Conservation (phyloP, 1,140 invertebrate species). For the Rhyzopertha dominica region DNA sequence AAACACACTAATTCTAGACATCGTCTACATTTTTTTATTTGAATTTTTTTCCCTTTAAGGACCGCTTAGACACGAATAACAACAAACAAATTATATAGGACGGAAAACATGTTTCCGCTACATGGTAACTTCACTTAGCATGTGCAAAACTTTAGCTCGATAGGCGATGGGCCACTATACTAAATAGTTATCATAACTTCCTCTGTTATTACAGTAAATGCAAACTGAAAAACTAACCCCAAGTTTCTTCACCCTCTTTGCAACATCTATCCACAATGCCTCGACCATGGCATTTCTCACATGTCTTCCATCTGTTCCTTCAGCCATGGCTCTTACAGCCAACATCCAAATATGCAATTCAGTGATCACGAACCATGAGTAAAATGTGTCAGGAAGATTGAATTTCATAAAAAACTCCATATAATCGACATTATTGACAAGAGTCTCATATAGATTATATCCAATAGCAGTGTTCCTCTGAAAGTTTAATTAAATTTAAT, state of each 20-base stretch:
- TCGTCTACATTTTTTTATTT: too few species aligned
- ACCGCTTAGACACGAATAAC: too few species aligned
- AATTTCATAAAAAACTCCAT: constrained; percentile 59
- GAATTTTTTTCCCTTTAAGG: too few species aligned
- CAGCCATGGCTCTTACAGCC: constrained; percentile 68
- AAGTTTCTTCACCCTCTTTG: constrained; percentile 62
- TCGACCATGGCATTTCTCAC: constrained; percentile 69
- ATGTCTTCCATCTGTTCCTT: constrained; percentile 63
- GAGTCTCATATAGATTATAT: constrained; percentile 59
- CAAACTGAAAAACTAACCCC: constrained; percentile 52
- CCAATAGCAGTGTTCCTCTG: constrained; percentile 56
- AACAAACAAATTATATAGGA: too few species aligned
- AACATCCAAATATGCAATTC: constrained; percentile 84
- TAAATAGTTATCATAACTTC: too few species aligned
- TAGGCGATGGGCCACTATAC: too few species aligned
- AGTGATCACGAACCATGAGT: constrained; percentile 77
- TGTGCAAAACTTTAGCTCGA: too few species aligned
- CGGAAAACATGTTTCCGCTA: too few species aligned
- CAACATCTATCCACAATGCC: constrained; percentile 78
- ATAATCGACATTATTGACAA: constrained; percentile 58
- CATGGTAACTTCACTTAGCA: too few species aligned
- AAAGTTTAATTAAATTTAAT: constrained; percentile 25
- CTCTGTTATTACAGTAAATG: neutral
- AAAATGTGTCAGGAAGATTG: constrained; percentile 70
- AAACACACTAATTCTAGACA: too few species aligned